phyloP scores from a whole-genome alignment of 2,888 invertebrate species.

The Deilephila elpenor region DNA sequence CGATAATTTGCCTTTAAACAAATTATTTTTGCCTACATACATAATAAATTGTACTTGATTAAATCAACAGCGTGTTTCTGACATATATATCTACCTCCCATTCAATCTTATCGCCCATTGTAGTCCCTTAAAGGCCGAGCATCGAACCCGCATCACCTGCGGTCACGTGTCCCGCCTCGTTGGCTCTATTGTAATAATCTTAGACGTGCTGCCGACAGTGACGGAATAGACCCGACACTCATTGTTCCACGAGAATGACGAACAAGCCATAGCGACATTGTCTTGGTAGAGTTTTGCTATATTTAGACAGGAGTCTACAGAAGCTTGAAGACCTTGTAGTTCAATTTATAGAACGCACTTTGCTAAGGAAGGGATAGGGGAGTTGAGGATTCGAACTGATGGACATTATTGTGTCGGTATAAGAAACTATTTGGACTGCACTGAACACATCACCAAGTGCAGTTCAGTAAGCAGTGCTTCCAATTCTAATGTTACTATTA shows the following conservation, averaged over 20 bases:
- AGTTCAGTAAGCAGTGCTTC: no score
- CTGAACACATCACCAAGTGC: no score
- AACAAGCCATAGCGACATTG: not conserved
- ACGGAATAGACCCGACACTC: slow-evolving; percentile 4
- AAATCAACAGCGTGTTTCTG: not conserved
- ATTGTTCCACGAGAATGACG: slow-evolving; percentile 14
- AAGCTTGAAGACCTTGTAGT: no score
- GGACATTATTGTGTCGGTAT: no score
- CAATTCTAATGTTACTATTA: no score
- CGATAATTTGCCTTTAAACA: no score
- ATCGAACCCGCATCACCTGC: not conserved
- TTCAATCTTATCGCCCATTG: not conserved
- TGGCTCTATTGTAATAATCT: not conserved
- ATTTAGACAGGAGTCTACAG: not conserved
- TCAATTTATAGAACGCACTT: no score
- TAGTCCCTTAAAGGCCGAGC: slow-evolving; percentile 4
- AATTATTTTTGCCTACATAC: no score
- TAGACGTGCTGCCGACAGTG: not conserved
- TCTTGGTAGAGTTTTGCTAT: slow-evolving; percentile 7
- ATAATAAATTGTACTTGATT: no score
- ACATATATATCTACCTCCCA: not conserved
- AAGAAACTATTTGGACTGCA: no score
- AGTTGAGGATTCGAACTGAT: no score
- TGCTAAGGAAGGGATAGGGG: no score
- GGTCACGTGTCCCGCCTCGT: slow-evolving; percentile 14